These are phyloP conservation scores for Nyctereutes procyonoides DNA, from an alignment of 2,113 vertebrate species.

Conservation along the genomic window DNA sequence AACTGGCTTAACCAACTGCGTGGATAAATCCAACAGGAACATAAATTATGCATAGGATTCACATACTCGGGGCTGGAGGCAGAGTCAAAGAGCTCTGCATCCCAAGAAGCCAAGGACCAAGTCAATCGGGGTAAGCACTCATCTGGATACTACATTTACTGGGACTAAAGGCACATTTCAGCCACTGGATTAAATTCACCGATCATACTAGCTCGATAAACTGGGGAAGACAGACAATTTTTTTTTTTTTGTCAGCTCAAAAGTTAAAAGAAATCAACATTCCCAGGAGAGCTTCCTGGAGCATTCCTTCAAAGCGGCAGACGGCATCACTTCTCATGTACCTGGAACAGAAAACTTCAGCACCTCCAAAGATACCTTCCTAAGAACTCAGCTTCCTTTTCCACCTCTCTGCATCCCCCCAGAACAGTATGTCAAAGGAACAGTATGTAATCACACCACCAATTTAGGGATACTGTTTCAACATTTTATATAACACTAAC, in stretches of 20 bases:
- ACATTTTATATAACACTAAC: not conserved
- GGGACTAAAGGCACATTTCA: not conserved
- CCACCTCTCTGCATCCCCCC: not conserved
- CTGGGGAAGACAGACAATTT: not conserved
- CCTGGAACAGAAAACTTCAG: not conserved
- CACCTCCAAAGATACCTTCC: not conserved
- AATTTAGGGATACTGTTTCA: not conserved
- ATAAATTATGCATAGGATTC: not conserved
- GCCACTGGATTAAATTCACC: not conserved
- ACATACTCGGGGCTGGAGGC: not conserved
- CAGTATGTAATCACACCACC: no score
- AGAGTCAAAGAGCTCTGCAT: not conserved
- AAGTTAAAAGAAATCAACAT: not conserved
- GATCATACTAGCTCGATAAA: not conserved
- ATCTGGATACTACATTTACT: not conserved
- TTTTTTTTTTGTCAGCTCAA: not conserved
- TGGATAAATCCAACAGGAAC: not conserved
- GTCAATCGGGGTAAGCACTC: not conserved
- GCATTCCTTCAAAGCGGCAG: not conserved
- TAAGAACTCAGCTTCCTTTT: not conserved
- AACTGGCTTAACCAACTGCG: not conserved
- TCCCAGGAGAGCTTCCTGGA: not conserved
- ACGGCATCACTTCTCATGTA: not conserved
- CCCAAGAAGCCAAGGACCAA: not conserved
- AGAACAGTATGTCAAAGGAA: not conserved